Base-by-base conservation (phyloP, 2,797 vertebrate species). In the Scleropages formosus region DNA sequence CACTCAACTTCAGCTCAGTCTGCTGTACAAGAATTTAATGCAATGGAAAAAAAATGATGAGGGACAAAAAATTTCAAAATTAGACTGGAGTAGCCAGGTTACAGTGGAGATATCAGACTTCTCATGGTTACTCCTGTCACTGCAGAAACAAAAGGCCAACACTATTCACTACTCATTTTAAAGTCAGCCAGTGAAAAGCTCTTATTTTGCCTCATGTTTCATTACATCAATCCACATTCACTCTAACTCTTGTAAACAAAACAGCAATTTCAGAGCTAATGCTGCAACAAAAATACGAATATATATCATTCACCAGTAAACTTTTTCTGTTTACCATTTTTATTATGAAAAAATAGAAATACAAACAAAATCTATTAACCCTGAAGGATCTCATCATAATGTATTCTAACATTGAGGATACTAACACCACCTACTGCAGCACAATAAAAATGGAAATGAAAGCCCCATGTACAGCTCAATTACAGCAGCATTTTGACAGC, bases 361-460 rank as follows among this genome's bases (percentile, higher is more conserved):
- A 3, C 7, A 58, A 22, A 51, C 26, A 56, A 31, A 58, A 67
- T 9, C 31, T 46, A 75, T 24, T 47, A 27, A 56, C 10, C 20
- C 68, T 49, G 51, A 1, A 47, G 15, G 65, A 46, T 18, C 65
- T 39, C 66, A 24, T 8, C 31, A 26, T n/a, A 66, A 66, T 66
- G 18, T 9, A 67, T 39, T n/a, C 4, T 44, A 26, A 44, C 20
- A 64, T 13, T 51, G 22, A 65, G 26, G 39, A 31, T 22, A 18
- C 18, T 46, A 27, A 20, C 27, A 58, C 20, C 47, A 18, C 56
- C 46, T 53, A 49, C 31, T 65, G 24, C 6, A 31, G 24, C 47
- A 51, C 49, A 60, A 56, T 47, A 59, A 75, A 60, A 44, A 60
- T 68, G 63, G 69, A 71, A 31, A 72, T 18, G 49, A 56, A 58